Evolutionary conservation across 2,113 vertebrate species (phyloP), one percentile per base, ranked within the genome.

Genomic region (Daubentonia madagascariensis): DNA sequence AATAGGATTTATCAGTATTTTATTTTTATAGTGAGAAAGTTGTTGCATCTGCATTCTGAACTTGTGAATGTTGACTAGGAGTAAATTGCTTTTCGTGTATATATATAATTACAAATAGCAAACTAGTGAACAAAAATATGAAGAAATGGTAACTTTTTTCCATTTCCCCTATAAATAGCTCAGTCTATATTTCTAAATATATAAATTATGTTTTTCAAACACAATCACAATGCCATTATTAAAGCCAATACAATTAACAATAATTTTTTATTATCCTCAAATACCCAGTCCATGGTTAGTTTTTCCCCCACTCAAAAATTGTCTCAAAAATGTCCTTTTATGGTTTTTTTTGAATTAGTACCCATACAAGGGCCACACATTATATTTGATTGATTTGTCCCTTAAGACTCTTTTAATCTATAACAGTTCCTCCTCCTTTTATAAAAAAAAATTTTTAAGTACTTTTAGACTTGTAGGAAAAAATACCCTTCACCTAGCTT

Each of bases 211-310:
- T 81, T 81, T 94, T 94, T 78, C 8, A 87, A 65, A 76, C 17
- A 86, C 67, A 87, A 70, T 67, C n/a, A 50, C 4, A 72, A 30
- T 86, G 65, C 23, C 8, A 72, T 87, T 63, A 75, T 89, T 52
- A 94, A 57, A 67, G 32, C 75, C 57, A 89, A 43, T n/a, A 40
- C 23, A 86, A 6, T 78, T 90, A 79, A 16, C 30, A 76, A 0
- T 80, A 65, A n/a, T 96, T 88, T 95, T 95, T 54, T 89, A 54
- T 89, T 81, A 23, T 81, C 13, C n/a, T 93, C 40, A 93, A 12
- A 54, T 86, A 78, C 35, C 3, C 28, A 37, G 52, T 43, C 9
- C 32, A 32, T 87, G 30, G n/a, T 86, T 22, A 73, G 40, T 79
- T 79, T 59, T 67, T 6, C 20, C 23, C 28, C 4, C 0, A 48